Base-by-base conservation (phyloP, 1,140 invertebrate genomes). In the Meteorus sp. region DNA sequence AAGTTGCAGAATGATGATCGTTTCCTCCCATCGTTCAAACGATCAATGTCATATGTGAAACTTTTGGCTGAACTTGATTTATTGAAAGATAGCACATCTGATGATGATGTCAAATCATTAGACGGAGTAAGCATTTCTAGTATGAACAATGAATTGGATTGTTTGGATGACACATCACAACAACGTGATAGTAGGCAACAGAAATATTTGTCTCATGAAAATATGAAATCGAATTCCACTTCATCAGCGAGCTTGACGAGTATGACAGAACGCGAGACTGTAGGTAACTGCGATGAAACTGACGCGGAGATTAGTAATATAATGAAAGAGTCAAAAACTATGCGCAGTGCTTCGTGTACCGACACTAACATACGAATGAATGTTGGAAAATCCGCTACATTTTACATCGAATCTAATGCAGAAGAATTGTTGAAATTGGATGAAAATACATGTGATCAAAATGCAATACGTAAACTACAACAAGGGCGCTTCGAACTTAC, bases 31-130 rank as follows among this genome's bases (percentile, higher is more conserved):
- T 81, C 85, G 1, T 93, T 93, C 67, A 86, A 87, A 56, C 84
- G 84, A 65, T 86, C 85, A 56, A 77, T 83, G 48, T 81, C 83
- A 0, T 94, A 94, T 67, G 76, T 91, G 0, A 88, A 89, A 67
- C 79, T 93, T 17, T 77, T 94, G 2, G 84, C 88, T 29, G 90
- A 93, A 66, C 73, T 93, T 13, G 91, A 91, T 73, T 76, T 93
- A 27, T 51, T 91, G 0, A 86, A 86, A 59, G 85, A 85, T 64
- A 70, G 74, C 5, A 60, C 68, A 0, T 76, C 78, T 2, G 82
- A 86, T 43, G 86, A 88, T 20, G 85, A 86, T 57, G 64, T 71
- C 0, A 77, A 81, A 43, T 84, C 83, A 48, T 63, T 84, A 20
- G 82, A 81, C 50, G 82, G 80, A 43, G 77, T 82, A 31, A 80